These are phyloP conservation scores for Holothuria leucospilota DNA, from an alignment of 53 echinoderm and acorn worm genomes.

Conservation along the genomic window DNA sequence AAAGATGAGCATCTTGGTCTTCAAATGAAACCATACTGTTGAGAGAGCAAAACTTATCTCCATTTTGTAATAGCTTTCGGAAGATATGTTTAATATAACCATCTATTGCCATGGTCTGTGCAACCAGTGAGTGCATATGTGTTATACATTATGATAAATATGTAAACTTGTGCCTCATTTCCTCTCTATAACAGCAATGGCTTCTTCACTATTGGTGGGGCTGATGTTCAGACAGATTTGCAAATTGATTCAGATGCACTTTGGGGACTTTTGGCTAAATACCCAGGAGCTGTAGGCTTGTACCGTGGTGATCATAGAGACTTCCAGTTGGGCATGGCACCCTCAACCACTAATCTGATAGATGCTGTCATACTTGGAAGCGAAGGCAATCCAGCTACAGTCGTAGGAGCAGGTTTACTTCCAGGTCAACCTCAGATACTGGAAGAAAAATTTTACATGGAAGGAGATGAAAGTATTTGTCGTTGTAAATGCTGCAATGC, in stretches of 20 bases:
- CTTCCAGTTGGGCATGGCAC: conserved; percentile 53
- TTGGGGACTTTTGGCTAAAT: conserved; percentile 23
- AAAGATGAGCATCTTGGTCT: too few relatives aligned
- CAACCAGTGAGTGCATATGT: too few relatives aligned
- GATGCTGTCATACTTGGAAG: conserved; percentile 84
- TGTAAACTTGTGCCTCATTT: not conserved
- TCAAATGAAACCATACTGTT: too few relatives aligned
- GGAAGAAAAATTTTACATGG: conserved; percentile 28
- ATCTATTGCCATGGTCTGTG: too few relatives aligned
- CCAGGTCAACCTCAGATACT: conserved; percentile 52
- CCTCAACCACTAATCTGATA: conserved; percentile 60
- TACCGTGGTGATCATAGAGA: conserved; percentile 71
- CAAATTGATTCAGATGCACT: conserved; percentile 34
- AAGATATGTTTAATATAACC: too few relatives aligned
- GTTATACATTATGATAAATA: too few relatives aligned
- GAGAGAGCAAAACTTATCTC: too few relatives aligned
- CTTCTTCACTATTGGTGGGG: conserved; percentile 70
- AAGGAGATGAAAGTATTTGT: conserved; percentile 67
- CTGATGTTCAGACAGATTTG: conserved; percentile 38
- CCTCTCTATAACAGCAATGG: conserved; percentile 70
- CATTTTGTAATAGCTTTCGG: too few relatives aligned
- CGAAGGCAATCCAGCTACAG: conserved; percentile 43
- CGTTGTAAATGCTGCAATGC: conserved; percentile 83
- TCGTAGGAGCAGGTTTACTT: conserved; percentile 49
- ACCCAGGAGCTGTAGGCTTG: conserved; percentile 72